Conservation (phyloP, 2,888 invertebrate genomes). For the Xanthorhoe spadicearia region DNA sequence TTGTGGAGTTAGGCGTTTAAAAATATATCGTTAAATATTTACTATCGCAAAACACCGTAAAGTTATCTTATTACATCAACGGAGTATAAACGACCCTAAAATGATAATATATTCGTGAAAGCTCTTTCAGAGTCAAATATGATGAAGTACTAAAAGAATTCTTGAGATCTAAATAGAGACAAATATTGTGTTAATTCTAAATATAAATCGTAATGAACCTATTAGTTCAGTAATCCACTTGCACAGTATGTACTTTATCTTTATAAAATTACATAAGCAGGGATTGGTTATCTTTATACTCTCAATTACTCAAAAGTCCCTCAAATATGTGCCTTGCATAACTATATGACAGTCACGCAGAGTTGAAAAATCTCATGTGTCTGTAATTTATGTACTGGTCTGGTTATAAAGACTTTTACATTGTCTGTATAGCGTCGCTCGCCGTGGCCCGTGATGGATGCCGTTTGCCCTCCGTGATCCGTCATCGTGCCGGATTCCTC, state of each 20-base stretch:
- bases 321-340: background rate
- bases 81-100: constrained; percentile 13
- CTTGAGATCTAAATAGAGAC: background rate
- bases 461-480: constrained; percentile 49
- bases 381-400: constrained; percentile 11
- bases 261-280: background rate
- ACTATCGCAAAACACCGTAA: constrained; percentile 8
- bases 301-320: background rate
- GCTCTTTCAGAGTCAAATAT: constrained; percentile 6
- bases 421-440: constrained; percentile 25
- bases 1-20: constrained; percentile 4
- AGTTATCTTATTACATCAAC: constrained; percentile 17
- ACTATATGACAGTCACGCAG: background rate
- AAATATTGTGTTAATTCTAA: background rate
- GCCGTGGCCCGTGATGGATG: constrained; percentile 62
- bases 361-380: constrained; percentile 6
- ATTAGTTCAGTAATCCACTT: background rate
- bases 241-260: background rate
- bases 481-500: constrained; percentile 55
- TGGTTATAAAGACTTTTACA: constrained; percentile 5
- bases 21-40: constrained; percentile 23
- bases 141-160: background rate
- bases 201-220: too few species aligned
- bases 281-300: background rate
- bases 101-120: background rate